Percentiles rank a stretch among this genome's conserved stretches.
These are phyloP conservation scores for Epizoanthus illoricatus DNA, from an alignment of 92 coral and sea anemone genomes.

Conservation along the genomic window DNA sequence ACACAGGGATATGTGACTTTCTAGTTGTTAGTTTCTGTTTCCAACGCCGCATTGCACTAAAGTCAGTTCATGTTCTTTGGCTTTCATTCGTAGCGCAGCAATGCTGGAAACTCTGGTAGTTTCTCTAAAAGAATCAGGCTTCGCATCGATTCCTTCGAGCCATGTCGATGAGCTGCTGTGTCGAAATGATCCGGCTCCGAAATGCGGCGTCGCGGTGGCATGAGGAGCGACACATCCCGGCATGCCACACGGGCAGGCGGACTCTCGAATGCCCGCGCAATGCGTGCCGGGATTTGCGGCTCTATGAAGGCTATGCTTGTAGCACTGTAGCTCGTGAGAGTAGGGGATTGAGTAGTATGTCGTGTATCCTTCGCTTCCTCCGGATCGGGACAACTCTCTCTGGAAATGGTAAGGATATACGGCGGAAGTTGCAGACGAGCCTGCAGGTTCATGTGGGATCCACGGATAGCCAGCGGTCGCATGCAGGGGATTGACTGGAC, in stretches of 20 bases:
- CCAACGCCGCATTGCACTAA: constrained; percentile 60
- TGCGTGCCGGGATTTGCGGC: constrained; percentile 2
- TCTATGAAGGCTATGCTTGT: constrained; percentile 18
- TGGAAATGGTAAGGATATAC: constrained; percentile 37
- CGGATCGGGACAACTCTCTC: constrained; percentile 18
- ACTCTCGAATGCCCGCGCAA: constrained; percentile 28
- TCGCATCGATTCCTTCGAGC: constrained; percentile 32
- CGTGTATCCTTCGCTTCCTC: constrained; percentile 28
- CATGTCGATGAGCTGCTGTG: constrained; percentile 29
- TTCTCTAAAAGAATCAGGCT: constrained; percentile 46
- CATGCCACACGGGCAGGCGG: constrained; percentile 26
- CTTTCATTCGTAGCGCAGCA: constrained; percentile 83
- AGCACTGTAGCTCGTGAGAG: constrained; percentile 30
- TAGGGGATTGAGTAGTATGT: constrained; percentile 11
- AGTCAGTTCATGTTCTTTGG: constrained; percentile 92
- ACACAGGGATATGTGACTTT: neutral
- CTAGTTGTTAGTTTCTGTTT: constrained; percentile 23
- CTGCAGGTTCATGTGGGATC: constrained; percentile 60
- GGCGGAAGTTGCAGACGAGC: constrained; percentile 27
- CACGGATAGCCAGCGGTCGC: constrained; percentile 63
- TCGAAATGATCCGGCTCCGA: constrained; percentile 18
- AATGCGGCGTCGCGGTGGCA: neutral
- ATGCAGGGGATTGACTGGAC: constrained; percentile 60
- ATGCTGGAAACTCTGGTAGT: constrained; percentile 83
- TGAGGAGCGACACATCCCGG: constrained; percentile 24